These are phyloP conservation scores for Nebria brevicollis DNA, from an alignment of 2,888 invertebrate genomes.

Conservation along the genomic window DNA sequence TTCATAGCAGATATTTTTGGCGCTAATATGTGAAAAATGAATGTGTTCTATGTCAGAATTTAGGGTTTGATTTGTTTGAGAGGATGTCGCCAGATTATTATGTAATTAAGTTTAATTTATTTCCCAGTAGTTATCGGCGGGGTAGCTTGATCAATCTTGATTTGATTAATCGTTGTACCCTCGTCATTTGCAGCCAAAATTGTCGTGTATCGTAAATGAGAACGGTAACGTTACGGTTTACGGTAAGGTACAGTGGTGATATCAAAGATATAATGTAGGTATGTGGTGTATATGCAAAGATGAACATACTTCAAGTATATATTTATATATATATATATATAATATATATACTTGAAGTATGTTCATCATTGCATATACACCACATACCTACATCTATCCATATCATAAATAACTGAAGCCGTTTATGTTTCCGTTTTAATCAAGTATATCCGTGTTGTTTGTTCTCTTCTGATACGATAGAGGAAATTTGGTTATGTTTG, in stretches of 20 bases:
- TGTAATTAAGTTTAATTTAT: not conserved
- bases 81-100: not conserved
- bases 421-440: not conserved
- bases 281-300: no score
- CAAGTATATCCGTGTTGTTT: not conserved
- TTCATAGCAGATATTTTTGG: no score
- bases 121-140: not conserved
- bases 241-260: no score
- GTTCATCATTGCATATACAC: no score
- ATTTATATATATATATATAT: no score
- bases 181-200: not conserved
- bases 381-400: not conserved
- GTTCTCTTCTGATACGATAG: not conserved
- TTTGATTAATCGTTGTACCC: not conserved
- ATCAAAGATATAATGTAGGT: no score
- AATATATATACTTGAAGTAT: no score
- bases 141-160: not conserved
- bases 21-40: no score
- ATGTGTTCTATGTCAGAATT: not conserved
- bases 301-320: no score
- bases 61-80: not conserved
- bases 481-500: not conserved
- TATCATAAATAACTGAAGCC: not conserved
- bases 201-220: not conserved
- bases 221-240: not conserved